These are phyloP conservation scores for Emys orbicularis DNA, from an alignment of 2,797 vertebrate species.

Conservation along the genomic window DNA sequence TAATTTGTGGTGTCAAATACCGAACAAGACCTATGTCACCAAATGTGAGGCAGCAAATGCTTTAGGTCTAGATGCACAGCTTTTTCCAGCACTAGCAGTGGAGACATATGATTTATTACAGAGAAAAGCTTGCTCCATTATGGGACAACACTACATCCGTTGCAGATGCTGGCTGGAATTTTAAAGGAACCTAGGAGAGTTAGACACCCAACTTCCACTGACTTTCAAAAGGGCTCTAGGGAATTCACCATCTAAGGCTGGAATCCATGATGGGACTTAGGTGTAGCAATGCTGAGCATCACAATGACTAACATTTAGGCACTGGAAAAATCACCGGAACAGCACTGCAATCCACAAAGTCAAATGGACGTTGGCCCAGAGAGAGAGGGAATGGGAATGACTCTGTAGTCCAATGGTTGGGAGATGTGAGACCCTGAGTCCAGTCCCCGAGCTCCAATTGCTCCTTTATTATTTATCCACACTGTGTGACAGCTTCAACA, in stretches of 20 bases:
- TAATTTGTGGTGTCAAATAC: neutral
- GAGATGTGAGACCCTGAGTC: neutral
- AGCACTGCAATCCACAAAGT: neutral
- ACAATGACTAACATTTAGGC: neutral
- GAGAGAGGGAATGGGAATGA: neutral
- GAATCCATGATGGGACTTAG: neutral
- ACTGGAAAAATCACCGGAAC: neutral
- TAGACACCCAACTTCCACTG: neutral
- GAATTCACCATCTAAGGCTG: neutral
- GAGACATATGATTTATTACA: neutral
- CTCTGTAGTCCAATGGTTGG: neutral
- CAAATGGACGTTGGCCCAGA: neutral
- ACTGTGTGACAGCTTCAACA: neutral
- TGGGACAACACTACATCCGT: neutral
- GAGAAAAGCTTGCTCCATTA: neutral
- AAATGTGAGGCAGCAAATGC: neutral
- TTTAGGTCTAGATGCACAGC: neutral
- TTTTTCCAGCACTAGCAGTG: neutral
- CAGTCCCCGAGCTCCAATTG: neutral
- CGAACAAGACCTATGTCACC: neutral
- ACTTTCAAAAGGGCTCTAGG: neutral
- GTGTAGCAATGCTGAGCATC: neutral
- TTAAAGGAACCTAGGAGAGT: neutral
- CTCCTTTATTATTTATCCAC: neutral
- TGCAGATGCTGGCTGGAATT: neutral